These are phyloP conservation scores for Sinella curviseta DNA, from an alignment of 1,140 invertebrate genomes.

Conservation along the genomic window DNA sequence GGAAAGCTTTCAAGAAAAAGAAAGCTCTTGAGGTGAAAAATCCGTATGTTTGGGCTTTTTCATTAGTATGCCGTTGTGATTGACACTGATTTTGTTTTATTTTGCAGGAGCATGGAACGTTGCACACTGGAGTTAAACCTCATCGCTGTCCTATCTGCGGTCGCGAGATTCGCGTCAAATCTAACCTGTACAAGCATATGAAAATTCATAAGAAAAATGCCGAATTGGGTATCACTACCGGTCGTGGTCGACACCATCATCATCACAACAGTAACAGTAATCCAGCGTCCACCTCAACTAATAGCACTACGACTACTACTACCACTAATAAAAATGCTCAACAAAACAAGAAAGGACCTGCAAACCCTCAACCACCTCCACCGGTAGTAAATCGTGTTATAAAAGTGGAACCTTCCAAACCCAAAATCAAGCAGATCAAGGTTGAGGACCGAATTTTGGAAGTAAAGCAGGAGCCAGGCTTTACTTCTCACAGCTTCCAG, in stretches of 20 bases:
- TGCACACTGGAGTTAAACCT: conserved; percentile 52
- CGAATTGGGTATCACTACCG: not conserved
- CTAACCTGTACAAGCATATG: conserved; percentile 49
- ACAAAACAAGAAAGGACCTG: not conserved
- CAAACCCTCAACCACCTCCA: not conserved
- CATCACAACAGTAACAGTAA: not conserved
- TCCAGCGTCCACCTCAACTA: not conserved
- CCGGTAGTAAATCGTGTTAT: not conserved
- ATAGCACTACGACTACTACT: not conserved
- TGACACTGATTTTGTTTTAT: not conserved
- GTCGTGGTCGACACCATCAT: not conserved
- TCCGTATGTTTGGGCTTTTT: not conserved
- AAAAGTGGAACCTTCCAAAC: not conserved
- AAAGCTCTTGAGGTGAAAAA: conserved; percentile 42
- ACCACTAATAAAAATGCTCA: not conserved
- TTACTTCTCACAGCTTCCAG: not conserved
- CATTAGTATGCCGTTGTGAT: not conserved
- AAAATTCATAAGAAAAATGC: conserved; percentile 47
- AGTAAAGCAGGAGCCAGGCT: not conserved
- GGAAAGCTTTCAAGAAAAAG: conserved; percentile 46
- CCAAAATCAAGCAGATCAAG: conserved; percentile 9
- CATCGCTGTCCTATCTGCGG: conserved; percentile 52
- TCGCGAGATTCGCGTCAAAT: conserved; percentile 47
- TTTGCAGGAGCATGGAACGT: conserved; percentile 43
- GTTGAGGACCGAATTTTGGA: not conserved